Percentiles rank a stretch among this genome's conserved stretches.
These are phyloP conservation scores for Probaryconus sp. DNA, from an alignment of 1,140 invertebrate species.

Conservation along the genomic window DNA sequence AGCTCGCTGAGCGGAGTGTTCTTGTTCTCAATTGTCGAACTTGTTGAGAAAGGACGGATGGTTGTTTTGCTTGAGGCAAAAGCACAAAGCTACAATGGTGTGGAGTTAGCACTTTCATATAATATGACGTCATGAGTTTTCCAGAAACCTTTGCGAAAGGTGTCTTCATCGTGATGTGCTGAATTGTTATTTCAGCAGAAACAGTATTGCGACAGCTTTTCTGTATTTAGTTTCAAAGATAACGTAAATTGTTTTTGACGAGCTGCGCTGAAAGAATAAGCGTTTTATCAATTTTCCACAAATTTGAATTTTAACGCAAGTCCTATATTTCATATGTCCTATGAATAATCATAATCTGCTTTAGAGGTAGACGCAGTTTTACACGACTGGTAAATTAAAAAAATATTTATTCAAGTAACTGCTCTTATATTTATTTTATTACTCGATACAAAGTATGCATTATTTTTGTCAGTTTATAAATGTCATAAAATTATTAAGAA, in stretches of 20 bases:
- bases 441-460: too few species aligned
- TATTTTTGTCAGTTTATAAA: too few species aligned
- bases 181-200: constrained; percentile 34
- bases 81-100: constrained; percentile 21
- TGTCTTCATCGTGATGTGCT: constrained; percentile 26
- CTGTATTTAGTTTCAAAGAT: constrained; percentile 27
- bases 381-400: too few species aligned
- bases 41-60: constrained; percentile 40
- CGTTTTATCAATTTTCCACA: constrained; percentile 13
- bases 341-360: too few species aligned
- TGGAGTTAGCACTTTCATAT: constrained; percentile 30
- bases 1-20: constrained; percentile 11
- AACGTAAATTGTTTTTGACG: constrained; percentile 35
- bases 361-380: too few species aligned
- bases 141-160: constrained; percentile 20
- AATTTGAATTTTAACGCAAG: constrained; percentile 22
- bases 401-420: too few species aligned
- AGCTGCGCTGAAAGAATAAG: constrained; percentile 15
- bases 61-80: constrained; percentile 28
- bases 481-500: too few species aligned
- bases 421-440: too few species aligned
- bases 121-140: constrained; percentile 30
- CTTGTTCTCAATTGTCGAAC: constrained; percentile 37
- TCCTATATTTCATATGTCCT: too few species aligned
- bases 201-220: constrained; percentile 22